Conservation (phyloP, 1,140 invertebrate species). For the Coboldia fuscipes region DNA sequence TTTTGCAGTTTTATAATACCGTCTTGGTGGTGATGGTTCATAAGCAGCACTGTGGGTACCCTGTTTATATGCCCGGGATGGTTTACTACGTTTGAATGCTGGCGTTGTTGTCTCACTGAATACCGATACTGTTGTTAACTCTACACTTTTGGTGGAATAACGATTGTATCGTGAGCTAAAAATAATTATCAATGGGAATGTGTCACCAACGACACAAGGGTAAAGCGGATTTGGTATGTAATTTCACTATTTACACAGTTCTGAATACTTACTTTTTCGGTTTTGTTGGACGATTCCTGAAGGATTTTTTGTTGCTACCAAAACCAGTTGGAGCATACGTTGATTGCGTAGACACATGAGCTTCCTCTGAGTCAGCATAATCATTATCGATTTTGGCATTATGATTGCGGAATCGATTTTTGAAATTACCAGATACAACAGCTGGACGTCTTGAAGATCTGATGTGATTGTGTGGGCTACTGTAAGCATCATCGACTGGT, state of each 20-base stretch:
- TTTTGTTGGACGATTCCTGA: no score
- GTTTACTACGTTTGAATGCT: slow-evolving; percentile 22
- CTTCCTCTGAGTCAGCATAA: not conserved
- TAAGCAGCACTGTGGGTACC: no score
- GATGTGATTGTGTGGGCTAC: slow-evolving; percentile 16
- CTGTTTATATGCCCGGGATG: no score
- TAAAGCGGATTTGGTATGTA: not conserved
- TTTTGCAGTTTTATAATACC: not conserved
- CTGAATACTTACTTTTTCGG: slow-evolving; percentile 9
- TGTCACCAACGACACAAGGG: not conserved
- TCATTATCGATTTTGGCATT: not conserved
- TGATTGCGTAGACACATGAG: not conserved
- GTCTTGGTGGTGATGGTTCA: slow-evolving; percentile 1
- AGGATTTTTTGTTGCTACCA: no score
- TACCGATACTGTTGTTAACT: slow-evolving; percentile 35
- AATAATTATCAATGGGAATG: slow-evolving; percentile 6
- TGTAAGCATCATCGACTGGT: slow-evolving; percentile 24
- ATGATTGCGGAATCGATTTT: slow-evolving; percentile 16
- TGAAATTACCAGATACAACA: slow-evolving; percentile 21
- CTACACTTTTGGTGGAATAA: slow-evolving; percentile 21
- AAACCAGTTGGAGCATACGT: not conserved
- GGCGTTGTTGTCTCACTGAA: slow-evolving; percentile 30
- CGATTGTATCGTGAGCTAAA: slow-evolving; percentile 26
- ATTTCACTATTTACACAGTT: not conserved
- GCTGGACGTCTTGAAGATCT: slow-evolving; percentile 29